phyloP scores from a whole-genome alignment of 2,888 invertebrate genomes.

The Thereva nobilitata region DNA sequence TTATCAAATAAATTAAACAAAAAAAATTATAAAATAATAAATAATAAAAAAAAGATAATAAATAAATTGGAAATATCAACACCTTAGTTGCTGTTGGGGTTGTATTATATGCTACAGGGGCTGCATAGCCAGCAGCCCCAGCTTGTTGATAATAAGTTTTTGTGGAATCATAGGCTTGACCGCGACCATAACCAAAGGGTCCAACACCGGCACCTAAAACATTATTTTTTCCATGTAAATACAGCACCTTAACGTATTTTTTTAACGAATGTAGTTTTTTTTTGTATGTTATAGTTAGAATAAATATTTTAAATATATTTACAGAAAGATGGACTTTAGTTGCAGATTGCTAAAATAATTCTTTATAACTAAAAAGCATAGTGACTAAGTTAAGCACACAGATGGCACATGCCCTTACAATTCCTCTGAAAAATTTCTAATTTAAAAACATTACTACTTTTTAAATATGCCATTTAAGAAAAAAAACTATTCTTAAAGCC shows the following conservation, averaged over 20 bases:
- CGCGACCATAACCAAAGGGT: slow-evolving; percentile 73
- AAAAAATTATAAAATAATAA: not conserved
- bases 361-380: no score
- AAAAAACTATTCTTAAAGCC: no score
- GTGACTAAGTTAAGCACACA: no score
- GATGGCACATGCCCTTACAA: no score
- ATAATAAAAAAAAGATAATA: slow-evolving; percentile 8
- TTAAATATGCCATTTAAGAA: no score
- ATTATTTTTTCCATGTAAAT: slow-evolving; percentile 37
- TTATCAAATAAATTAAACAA: slow-evolving; percentile 7
- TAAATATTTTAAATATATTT: no score
- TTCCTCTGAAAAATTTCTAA: no score
- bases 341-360: no score
- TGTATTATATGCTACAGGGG: slow-evolving; percentile 59
- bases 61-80: slow-evolving; percentile 41
- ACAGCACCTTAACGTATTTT: slow-evolving; percentile 42
- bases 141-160: slow-evolving; percentile 85
- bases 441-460: no score
- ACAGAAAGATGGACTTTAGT: no score
- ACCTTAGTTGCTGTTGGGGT: slow-evolving; percentile 53
- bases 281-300: no score
- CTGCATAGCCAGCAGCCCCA: slow-evolving; percentile 62
- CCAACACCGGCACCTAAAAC: slow-evolving; percentile 58
- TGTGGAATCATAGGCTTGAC: slow-evolving; percentile 75
- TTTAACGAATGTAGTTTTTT: no score